These are phyloP conservation scores for Tinamus guttatus DNA, from an alignment of 2,113 vertebrate species.

Conservation along the genomic window DNA sequence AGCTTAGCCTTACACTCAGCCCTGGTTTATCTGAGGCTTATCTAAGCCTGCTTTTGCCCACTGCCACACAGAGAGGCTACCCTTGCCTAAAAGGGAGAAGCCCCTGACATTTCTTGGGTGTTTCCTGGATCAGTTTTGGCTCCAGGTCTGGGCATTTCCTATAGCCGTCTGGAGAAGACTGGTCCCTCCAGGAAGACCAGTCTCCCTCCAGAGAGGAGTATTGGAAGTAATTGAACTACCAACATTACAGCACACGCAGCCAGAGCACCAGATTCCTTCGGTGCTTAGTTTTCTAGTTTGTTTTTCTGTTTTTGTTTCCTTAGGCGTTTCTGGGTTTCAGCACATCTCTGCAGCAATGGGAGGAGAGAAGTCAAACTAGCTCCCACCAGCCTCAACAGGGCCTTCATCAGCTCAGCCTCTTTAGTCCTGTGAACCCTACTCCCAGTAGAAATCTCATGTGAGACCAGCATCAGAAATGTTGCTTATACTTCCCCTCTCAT, in stretches of 20 bases:
- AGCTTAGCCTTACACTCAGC: not conserved
- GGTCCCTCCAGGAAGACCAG: not conserved
- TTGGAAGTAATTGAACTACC: not conserved
- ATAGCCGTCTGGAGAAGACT: not conserved
- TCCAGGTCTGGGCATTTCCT: not conserved
- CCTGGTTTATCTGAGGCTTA: not conserved
- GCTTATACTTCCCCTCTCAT: not conserved
- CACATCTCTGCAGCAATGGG: fast-evolving
- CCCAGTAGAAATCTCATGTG: not conserved
- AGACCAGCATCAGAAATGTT: not conserved
- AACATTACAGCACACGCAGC: fast-evolving
- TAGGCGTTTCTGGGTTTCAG: not conserved
- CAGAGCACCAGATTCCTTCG: not conserved
- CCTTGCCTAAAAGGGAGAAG: not conserved
- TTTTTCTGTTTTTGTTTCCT: not conserved
- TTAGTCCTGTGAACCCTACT: not conserved
- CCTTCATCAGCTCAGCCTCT: not conserved
- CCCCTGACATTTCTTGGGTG: not conserved
- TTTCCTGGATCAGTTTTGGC: not conserved
- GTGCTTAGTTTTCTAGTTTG: not conserved
- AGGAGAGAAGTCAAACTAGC: not conserved
- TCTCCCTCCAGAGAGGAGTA: not conserved
- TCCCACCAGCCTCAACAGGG: not conserved
- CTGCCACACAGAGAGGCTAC: not conserved
- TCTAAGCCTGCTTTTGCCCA: not conserved